Evolutionary conservation across 2,888 invertebrate species (phyloP).

Genomic region (Hypomecis punctinalis): DNA sequence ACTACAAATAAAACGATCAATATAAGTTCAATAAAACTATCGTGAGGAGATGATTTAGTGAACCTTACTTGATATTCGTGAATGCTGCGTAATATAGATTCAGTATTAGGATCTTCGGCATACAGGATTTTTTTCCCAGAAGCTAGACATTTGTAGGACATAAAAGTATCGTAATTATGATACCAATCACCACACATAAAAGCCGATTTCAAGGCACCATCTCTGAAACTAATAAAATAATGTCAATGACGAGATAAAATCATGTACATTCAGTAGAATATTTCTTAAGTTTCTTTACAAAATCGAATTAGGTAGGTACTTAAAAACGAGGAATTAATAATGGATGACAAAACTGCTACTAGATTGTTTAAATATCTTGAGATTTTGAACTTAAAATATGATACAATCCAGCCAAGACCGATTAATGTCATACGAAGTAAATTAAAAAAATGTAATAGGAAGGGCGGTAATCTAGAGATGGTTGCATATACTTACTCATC

Average conservation of each 20-base stretch:
- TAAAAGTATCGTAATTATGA: conserved; percentile 70
- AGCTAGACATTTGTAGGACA: conserved; percentile 66
- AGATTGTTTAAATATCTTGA: no score
- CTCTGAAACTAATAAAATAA: conserved; percentile 57
- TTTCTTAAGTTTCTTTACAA: background rate
- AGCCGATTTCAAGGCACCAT: conserved; percentile 56
- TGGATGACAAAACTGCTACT: no score
- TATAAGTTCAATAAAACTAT: conserved; percentile 1
- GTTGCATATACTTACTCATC: conserved; percentile 58
- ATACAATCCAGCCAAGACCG: no score
- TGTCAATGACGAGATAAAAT: background rate
- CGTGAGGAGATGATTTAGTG: background rate
- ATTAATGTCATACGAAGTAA: no score
- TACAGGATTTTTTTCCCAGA: conserved; percentile 66
- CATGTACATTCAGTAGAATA: background rate
- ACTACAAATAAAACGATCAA: no score
- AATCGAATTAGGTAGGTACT: no score
- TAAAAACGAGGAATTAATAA: no score
- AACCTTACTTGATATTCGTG: conserved; percentile 55
- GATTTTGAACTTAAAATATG: no score
- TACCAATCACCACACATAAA: conserved; percentile 69
- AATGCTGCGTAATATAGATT: conserved; percentile 53
- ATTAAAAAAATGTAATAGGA: no score
- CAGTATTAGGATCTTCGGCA: conserved; percentile 45
- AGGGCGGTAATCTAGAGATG: no score